Evolutionary conservation across 1,140 invertebrate species (phyloP).

Genomic region (Drosophila ambigua): DNA sequence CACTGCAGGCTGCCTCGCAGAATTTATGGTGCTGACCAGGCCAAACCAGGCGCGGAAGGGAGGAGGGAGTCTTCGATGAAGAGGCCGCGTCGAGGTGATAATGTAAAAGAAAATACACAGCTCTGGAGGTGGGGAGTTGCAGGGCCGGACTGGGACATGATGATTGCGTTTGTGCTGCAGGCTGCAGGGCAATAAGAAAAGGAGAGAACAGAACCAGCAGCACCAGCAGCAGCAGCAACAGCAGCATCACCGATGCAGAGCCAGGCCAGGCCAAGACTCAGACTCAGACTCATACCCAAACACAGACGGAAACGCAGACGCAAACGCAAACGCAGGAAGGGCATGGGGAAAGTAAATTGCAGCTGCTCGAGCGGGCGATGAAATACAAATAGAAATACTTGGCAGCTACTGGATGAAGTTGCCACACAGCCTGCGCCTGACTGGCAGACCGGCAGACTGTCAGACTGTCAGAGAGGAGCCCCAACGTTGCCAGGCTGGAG

Average conservation of each 20-base stretch:
- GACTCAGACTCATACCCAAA: constrained; percentile 1
- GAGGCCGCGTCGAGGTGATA: constrained; percentile 65
- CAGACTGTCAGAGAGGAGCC: constrained; percentile 23
- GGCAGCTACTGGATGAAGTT: constrained; percentile 77
- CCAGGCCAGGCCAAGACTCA: constrained; percentile 4
- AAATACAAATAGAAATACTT: constrained; percentile 83
- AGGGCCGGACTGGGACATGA: constrained; percentile 11
- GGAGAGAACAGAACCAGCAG: constrained; percentile 19
- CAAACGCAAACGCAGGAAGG: too few relatives aligned
- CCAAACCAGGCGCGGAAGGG: too few relatives aligned
- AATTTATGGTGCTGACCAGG: constrained; percentile 70
- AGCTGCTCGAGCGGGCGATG: constrained; percentile 74
- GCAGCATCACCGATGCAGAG: constrained; percentile 3
- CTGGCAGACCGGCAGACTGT: constrained; percentile 7
- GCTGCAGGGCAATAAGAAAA: constrained; percentile 44
- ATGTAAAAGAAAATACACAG: constrained; percentile 70
- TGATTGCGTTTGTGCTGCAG: constrained; percentile 70
- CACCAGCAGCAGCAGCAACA: too few relatives aligned
- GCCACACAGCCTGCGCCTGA: constrained; percentile 24
- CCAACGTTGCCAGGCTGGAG: constrained; percentile 8
- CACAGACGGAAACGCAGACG: constrained; percentile 28
- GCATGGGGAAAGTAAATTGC: constrained; percentile 66
- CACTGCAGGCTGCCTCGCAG: constrained; percentile 23
- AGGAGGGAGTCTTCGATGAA: constrained; percentile 45
- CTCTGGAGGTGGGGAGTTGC: neutral